Evolutionary conservation across 2,113 vertebrate species (phyloP), one percentile per base, ranked within the genome.

Genomic region (Hirundichthys speculiger): DNA sequence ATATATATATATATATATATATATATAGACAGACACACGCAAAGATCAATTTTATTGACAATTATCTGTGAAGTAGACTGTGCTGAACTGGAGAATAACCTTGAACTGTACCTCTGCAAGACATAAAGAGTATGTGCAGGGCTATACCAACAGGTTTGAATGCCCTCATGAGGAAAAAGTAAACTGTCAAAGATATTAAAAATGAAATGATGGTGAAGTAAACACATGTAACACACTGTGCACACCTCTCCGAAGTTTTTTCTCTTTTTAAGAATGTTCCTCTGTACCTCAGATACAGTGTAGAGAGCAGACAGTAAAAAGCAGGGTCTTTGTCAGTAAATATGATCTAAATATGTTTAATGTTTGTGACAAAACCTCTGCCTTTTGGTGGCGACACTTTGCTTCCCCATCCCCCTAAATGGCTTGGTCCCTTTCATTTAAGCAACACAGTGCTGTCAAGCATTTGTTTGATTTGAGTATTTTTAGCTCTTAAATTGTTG

Each of bases 1-100:
- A 74, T 55, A 81, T 19, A 63, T 16, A 77, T 19, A 69, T n/a
- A 70, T 78, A 40, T 21, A 61, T 73, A 77, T 75, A 74, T 55
- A 81, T 19, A 63, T 16, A 77, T 19, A 69, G n/a, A n/a, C n/a
- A n/a, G n/a, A n/a, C n/a, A n/a, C n/a, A n/a, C n/a, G n/a, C 18
- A 64, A 54, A 59, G 79, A 89, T 89, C 84, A 79, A 90, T 86
- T 88, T 79, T 90, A 87, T 87, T 87, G 86, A 91, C 87, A 84
- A 84, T 90, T 82, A 89, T 89, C 79, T 88, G 78, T 73, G 74
- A 88, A 79, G 75, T 53, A 58, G 76, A 72, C 75, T 73, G 73
- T 71, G 77, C 47, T 72, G 62, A 74, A 77, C 62, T 74, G 50
- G 56, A 80, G 67, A 57, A 69, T 80, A 78, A 90, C 84, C 87